Conservation (phyloP, 2,113 vertebrate species). For the Indicator maculatus region DNA sequence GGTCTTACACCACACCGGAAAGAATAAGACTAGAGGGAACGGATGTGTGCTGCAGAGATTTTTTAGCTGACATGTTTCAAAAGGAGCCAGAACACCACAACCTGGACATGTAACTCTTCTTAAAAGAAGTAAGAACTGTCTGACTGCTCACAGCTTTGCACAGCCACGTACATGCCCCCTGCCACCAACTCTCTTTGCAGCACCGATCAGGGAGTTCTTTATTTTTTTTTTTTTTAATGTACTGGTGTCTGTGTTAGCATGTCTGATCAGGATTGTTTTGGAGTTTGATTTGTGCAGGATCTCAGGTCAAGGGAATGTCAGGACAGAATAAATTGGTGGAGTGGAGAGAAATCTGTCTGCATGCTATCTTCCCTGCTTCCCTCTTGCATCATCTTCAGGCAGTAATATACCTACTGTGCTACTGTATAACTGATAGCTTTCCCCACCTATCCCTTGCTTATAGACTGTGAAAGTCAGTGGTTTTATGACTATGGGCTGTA, state of each 20-base stretch:
- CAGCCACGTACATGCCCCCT: not conserved
- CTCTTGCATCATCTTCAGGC: not conserved
- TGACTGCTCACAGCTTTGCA: conserved; percentile 17
- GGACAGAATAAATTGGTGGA: not conserved
- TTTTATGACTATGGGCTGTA: not conserved
- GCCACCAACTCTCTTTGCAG: not conserved
- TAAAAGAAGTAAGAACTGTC: conserved; percentile 13
- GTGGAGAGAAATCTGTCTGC: not conserved
- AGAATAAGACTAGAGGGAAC: not conserved
- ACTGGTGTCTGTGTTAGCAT: fast-evolving
- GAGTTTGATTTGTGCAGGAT: not conserved
- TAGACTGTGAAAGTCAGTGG: not conserved
- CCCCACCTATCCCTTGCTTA: not conserved
- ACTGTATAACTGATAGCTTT: not conserved
- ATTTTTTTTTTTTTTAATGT: too few relatives aligned
- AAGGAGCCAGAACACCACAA: conserved; percentile 5
- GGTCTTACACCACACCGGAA: not conserved
- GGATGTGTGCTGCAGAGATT: not conserved
- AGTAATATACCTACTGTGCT: not conserved
- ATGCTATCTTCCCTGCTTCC: not conserved
- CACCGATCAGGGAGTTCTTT: not conserved
- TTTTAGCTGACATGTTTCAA: not conserved
- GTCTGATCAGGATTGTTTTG: not conserved
- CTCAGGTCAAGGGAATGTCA: not conserved
- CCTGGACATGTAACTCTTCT: conserved; percentile 24